Base-by-base conservation (phyloP, 2,888 invertebrate genomes). In the Thereva unica region DNA sequence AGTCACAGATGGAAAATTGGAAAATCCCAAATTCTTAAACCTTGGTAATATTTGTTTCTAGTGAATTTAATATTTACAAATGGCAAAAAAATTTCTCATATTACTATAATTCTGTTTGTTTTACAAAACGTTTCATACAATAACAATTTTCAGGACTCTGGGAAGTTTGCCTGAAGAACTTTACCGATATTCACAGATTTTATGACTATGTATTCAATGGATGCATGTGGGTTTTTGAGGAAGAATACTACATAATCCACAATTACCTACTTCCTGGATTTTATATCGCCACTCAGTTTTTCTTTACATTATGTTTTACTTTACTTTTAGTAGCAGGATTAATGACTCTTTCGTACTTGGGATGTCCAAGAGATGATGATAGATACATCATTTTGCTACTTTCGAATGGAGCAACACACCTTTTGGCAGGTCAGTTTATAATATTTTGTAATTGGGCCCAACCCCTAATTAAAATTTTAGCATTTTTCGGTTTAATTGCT, bases 141-240 rank as follows among this genome's bases (percentile, higher is more conserved):
- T 55, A 53, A 42, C 69, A 57, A 40, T 70, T 82, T 85, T 12
- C 79, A 89, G 97, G 97, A 40, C 83, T 97, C 42, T 97, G 97
- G 97, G 91, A 95, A 80, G 94, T 95, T 4, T 97, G 97, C 78
- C 94, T 97, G 75, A 86, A 89, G 74, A 86, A 90, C 52, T 95
- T 95, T 77, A 88, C 91, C 80, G 96, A 97, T 78, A 87, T 91
- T 4, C 89, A 91, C 72, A 89, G 91, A 71, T 86, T 88, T 79
- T 97, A 96, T 81, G 94, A 96, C 75, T 89, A 87, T 4, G 84
- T 84, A 63, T 94, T 94, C 75, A 85, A 84, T 10, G 94, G 93
- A 0, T 97, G 97, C 77, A 95, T 95, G 92, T 97, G 97, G 95
- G 92, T 97, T 68, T 95, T 96, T 76, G 94, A 97, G 81, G 96